Base-by-base conservation (phyloP, 2,888 invertebrate species). In the Lasioglossum villosulum region DNA sequence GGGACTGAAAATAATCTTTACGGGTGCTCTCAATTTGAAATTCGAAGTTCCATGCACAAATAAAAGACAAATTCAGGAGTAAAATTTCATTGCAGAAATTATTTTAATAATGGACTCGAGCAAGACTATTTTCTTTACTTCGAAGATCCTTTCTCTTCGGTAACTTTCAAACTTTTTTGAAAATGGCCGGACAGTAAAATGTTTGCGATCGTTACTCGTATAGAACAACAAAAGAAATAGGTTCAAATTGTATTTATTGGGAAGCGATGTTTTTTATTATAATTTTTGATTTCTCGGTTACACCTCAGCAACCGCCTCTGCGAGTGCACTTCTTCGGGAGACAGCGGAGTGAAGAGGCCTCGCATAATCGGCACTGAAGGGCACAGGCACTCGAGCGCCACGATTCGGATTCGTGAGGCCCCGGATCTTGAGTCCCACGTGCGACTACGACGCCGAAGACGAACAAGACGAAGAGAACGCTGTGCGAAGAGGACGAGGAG, bases 331-430 rank as follows among this genome's bases (percentile, higher is more conserved):
- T 68, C n/a, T 68, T n/a, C 8, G n/a, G 8, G 12, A 68, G 68
- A 68, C 68, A 12, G 37, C 23, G 37, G 34, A 37, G 37, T 39
- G 37, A 37, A 37, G 68, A 68, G 68, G 37, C 37, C 37, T 34
- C 68, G 68, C n/a, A 68, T 68, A 68, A 68, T 68, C 68, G 37
- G 68, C n/a, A 68, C 39, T 68, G n/a, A 68, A 68, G 68, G 34
- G 37, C 39, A 68, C 68, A n/a, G 34, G 63, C 63, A 63, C 75
- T 63, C 63, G 56, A 75, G 42, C 59, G 75, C 39, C n/a, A 63
- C 42, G 70, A 84, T 84, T 83, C 83, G 77, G 82, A 83, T 77
- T 68, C 52, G 45, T 19, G 71, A 30, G 73, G 81, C 52, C 30
- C 10, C 10, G 16, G 71, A 84, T 84, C 83, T 74, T 77, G 42